A percentile compares a stretch with the other conserved stretches of the same genome.
Conservation (phyloP, 64 coral and sea anemone genomes). For the Platygyra sinensis region DNA sequence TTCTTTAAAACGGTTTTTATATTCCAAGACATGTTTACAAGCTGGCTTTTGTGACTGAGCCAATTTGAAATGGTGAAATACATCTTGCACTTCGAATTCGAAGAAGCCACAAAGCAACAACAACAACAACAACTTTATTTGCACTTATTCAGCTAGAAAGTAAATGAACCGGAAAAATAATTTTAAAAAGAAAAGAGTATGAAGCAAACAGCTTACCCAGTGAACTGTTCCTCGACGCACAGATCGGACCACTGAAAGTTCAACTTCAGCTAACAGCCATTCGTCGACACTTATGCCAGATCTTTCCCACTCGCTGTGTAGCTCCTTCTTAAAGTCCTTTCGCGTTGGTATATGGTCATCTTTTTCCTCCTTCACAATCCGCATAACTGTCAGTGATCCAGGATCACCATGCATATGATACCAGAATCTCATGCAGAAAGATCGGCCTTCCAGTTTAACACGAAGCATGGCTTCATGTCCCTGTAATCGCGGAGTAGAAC, state of each 20-base stretch:
- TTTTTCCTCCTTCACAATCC: background rate
- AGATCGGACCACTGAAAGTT: background rate
- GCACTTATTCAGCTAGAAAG: too few species aligned
- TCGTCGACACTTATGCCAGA: background rate
- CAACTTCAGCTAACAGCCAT: background rate
- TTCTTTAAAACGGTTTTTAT: too few species aligned
- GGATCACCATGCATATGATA: slow-evolving; percentile 52
- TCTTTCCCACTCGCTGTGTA: background rate
- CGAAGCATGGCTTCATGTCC: slow-evolving; percentile 31
- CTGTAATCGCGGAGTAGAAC: slow-evolving; percentile 1
- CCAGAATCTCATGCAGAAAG: slow-evolving; percentile 36
- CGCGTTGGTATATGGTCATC: background rate
- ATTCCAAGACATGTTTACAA: too few species aligned
- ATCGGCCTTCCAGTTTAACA: slow-evolving; percentile 27
- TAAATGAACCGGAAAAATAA: too few species aligned
- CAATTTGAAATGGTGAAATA: too few species aligned
- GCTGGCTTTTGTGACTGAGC: too few species aligned
- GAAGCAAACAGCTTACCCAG: slow-evolving; percentile 10
- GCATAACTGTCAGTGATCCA: slow-evolving; percentile 19
- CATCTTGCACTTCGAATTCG: too few species aligned
- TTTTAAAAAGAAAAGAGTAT: too few species aligned
- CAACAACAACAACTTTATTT: too few species aligned
- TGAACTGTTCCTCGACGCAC: background rate
- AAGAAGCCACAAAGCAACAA: too few species aligned
- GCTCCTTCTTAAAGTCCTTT: background rate